phyloP scores from a whole-genome alignment of 2,888 invertebrate genomes.

The Chymomyza procnemis region DNA sequence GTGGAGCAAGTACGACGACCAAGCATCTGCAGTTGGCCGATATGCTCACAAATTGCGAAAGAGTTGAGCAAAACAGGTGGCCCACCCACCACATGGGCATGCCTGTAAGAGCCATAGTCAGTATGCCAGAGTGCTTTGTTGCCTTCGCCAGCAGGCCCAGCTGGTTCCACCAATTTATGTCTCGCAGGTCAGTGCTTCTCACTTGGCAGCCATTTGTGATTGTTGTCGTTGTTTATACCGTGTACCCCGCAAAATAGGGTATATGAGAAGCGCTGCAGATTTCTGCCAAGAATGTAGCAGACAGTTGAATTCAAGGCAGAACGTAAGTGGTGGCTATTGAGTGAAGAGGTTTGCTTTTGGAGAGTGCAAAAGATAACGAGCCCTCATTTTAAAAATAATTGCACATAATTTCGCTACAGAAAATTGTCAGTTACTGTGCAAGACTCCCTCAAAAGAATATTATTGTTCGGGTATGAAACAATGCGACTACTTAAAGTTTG shows the following conservation, averaged over 20 bases:
- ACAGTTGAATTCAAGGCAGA: background rate
- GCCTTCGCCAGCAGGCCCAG: background rate
- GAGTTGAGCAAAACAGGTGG: conserved; percentile 68
- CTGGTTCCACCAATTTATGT: conserved; percentile 44
- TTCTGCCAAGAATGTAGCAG: background rate
- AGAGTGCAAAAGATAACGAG: no score
- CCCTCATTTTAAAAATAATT: no score
- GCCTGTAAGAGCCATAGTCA: conserved; percentile 15
- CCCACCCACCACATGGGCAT: conserved; percentile 5
- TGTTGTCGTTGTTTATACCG: background rate
- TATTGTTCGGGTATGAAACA: no score
- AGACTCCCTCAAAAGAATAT: no score
- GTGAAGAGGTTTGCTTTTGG: background rate
- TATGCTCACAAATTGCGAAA: conserved; percentile 49
- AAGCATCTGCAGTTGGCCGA: conserved; percentile 64
- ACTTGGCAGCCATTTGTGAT: conserved; percentile 53
- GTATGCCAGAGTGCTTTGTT: background rate
- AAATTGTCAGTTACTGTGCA: no score
- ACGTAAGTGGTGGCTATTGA: background rate
- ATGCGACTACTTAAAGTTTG: no score
- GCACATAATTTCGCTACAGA: no score
- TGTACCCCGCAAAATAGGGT: background rate
- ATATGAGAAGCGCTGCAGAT: background rate
- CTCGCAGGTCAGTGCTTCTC: conserved; percentile 60
- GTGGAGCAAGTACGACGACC: conserved; percentile 14